These are phyloP conservation scores for Pangasius macronema DNA, from an alignment of 2,797 vertebrate genomes.

Conservation along the genomic window DNA sequence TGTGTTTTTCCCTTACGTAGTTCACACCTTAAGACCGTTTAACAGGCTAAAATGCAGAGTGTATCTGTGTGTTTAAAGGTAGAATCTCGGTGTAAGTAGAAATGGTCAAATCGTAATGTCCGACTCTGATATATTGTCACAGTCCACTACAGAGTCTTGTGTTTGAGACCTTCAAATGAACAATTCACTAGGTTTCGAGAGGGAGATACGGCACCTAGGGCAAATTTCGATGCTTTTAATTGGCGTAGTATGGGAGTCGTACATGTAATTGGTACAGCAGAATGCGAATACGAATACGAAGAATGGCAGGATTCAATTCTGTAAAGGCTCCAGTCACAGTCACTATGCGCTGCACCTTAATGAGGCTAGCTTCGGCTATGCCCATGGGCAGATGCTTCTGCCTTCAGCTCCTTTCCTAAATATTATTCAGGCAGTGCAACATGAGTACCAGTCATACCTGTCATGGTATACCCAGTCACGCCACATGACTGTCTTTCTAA, in stretches of 20 bases:
- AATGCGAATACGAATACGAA: neutral
- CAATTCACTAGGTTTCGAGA: neutral
- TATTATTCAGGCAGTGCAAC: slow-evolving; percentile 12
- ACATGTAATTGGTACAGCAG: neutral
- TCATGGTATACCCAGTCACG: neutral
- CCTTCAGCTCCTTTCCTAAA: slow-evolving; percentile 21
- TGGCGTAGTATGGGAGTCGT: neutral
- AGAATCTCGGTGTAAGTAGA: neutral
- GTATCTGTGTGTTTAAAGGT: neutral
- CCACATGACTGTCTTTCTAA: slow-evolving; percentile 8
- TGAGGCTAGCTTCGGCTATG: slow-evolving; percentile 24
- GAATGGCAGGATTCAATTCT: neutral
- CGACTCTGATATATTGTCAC: slow-evolving; percentile 6
- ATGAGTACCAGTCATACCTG: neutral
- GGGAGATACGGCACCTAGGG: neutral
- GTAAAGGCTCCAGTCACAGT: neutral
- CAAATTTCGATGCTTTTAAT: neutral
- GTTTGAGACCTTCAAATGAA: slow-evolving; percentile 20
- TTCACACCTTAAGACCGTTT: neutral
- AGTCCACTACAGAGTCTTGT: neutral
- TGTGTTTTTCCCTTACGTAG: neutral
- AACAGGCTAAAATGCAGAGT: neutral
- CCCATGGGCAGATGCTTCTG: slow-evolving; percentile 11
- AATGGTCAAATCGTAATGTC: neutral
- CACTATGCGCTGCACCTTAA: slow-evolving; percentile 19